Evolutionary conservation across 1,140 invertebrate genomes (phyloP).

Genomic region (Trypoxylus dichotomus): DNA sequence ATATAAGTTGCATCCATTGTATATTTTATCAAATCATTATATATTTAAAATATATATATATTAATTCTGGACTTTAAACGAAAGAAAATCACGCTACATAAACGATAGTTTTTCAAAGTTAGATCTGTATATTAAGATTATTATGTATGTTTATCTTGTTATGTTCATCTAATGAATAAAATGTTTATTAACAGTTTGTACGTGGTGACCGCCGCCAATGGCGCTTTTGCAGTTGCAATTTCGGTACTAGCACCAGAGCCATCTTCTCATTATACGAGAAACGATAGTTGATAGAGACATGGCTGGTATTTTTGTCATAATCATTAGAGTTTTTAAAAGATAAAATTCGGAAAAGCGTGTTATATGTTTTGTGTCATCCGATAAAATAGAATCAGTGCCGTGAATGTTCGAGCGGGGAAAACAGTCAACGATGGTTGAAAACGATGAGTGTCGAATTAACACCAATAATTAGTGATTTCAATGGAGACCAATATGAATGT

Average conservation of each 20-base stretch:
- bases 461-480: conserved; percentile 30
- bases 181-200: too few species aligned
- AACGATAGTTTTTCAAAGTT: too few species aligned
- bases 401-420: conserved; percentile 2
- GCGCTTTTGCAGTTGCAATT: neutral
- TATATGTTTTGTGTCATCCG: conserved; percentile 19
- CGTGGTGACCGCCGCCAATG: too few species aligned
- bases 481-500: conserved; percentile 25
- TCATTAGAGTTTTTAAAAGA: conserved; percentile 40
- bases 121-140: too few species aligned
- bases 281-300: conserved; percentile 38
- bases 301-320: conserved; percentile 46
- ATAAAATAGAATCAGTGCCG: conserved; percentile 19
- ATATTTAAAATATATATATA: too few species aligned
- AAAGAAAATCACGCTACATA: too few species aligned
- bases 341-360: conserved; percentile 24
- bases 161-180: too few species aligned
- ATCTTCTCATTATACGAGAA: conserved; percentile 9
- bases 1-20: too few species aligned
- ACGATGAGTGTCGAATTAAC: conserved; percentile 20
- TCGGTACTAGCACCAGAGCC: neutral
- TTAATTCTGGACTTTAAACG: too few species aligned
- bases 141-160: too few species aligned
- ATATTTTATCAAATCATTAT: too few species aligned
- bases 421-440: conserved; percentile 12